A percentile compares a stretch with the other conserved stretches of the same genome.
phyloP scores from a whole-genome alignment of 2,797 vertebrate species.

The Anguilla marmorata region DNA sequence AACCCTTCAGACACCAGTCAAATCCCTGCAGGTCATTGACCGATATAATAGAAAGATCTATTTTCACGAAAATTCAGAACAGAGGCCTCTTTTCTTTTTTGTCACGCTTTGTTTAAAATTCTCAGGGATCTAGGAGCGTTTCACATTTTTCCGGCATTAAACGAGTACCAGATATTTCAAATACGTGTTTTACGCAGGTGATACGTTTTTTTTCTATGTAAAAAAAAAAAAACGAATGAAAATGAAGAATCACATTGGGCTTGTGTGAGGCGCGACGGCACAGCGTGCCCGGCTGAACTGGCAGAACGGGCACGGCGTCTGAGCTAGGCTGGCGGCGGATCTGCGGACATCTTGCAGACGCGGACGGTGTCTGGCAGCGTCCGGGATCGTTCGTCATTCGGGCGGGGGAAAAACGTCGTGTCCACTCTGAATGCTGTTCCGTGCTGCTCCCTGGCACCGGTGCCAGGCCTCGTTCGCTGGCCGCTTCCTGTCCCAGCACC shows the following conservation, averaged over 20 bases:
- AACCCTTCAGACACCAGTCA: background rate
- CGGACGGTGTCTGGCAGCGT: slow-evolving; percentile 60
- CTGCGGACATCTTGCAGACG: slow-evolving; percentile 35
- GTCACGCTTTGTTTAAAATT: background rate
- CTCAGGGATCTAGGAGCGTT: background rate
- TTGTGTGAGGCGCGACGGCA: background rate
- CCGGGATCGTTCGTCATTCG: slow-evolving; percentile 52
- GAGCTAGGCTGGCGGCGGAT: slow-evolving; percentile 45
- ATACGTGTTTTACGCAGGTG: background rate
- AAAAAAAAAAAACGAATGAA: background rate
- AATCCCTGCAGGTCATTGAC: background rate
- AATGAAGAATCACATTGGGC: background rate
- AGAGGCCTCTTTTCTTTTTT: background rate
- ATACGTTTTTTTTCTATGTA: background rate
- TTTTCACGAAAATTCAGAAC: background rate
- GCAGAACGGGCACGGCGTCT: background rate
- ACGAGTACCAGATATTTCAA: background rate
- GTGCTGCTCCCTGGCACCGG: slow-evolving; percentile 52
- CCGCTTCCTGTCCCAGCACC: slow-evolving; percentile 35
- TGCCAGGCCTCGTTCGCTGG: slow-evolving; percentile 31
- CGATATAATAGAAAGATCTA: background rate
- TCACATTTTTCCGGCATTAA: background rate
- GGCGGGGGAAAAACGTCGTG: slow-evolving; percentile 50
- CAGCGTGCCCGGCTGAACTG: background rate
- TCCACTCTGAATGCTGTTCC: slow-evolving; percentile 36